Conservation (phyloP, 2,888 invertebrate species). For the Andricus curvator region DNA sequence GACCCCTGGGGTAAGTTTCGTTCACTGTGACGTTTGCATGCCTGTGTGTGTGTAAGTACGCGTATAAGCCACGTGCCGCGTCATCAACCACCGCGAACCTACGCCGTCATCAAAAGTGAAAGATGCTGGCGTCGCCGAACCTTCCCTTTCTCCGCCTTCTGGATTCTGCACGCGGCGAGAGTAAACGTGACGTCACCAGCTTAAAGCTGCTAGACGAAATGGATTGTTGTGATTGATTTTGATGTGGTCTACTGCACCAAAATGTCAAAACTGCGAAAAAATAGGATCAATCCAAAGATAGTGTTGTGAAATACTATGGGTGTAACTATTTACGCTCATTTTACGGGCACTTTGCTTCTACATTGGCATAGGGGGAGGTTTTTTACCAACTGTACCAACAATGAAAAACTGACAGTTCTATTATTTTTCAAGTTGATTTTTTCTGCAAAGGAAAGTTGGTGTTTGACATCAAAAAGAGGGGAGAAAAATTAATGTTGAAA, state of each 20-base stretch:
- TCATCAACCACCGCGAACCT: slow-evolving; percentile 70
- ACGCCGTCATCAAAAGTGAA: slow-evolving; percentile 73
- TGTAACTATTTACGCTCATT: too few species aligned
- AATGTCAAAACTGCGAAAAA: not conserved
- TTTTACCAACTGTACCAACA: too few species aligned
- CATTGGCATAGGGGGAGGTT: too few species aligned
- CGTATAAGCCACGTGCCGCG: slow-evolving; percentile 70
- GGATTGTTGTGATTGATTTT: slow-evolving; percentile 61
- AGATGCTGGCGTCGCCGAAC: slow-evolving; percentile 74
- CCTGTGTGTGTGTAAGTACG: slow-evolving; percentile 52
- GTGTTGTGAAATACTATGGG: too few species aligned
- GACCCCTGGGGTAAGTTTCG: slow-evolving; percentile 47
- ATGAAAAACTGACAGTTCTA: too few species aligned
- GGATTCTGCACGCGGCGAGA: slow-evolving; percentile 64
- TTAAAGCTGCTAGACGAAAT: slow-evolving; percentile 67
- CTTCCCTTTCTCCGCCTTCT: slow-evolving; percentile 68
- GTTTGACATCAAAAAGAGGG: too few species aligned
- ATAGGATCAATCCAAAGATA: not conserved
- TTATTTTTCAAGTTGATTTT: too few species aligned
- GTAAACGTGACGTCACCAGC: slow-evolving; percentile 72
- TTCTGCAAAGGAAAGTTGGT: too few species aligned
- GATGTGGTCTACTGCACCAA: not conserved
- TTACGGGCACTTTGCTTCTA: too few species aligned
- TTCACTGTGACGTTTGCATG: slow-evolving; percentile 53
- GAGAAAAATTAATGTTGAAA: too few species aligned